These are phyloP conservation scores for Luperina nickerlii DNA, from an alignment of 2,888 invertebrate genomes.

Conservation along the genomic window DNA sequence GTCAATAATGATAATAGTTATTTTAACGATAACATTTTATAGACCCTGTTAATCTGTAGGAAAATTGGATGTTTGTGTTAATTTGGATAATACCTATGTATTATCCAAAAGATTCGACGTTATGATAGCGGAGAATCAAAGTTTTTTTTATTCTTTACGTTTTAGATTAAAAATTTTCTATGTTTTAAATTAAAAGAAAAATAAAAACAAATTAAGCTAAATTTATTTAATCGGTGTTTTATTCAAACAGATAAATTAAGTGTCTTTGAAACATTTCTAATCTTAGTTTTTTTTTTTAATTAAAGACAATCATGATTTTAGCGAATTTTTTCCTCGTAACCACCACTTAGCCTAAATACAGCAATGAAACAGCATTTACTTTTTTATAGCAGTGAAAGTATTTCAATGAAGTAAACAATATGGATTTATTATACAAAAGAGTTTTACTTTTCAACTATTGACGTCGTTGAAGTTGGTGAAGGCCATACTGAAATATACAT, in stretches of 20 bases:
- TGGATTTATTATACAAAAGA: constrained; percentile 53
- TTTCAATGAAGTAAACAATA: constrained; percentile 52
- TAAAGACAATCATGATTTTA: constrained; percentile 15
- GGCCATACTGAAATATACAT: neutral
- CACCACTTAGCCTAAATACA: constrained; percentile 38
- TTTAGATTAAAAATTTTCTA: neutral
- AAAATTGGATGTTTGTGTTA: constrained; percentile 34
- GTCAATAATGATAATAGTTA: constrained; percentile 42
- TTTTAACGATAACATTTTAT: constrained; percentile 18
- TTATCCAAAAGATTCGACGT: constrained; percentile 11
- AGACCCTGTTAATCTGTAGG: constrained; percentile 10
- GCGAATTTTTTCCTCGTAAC: constrained; percentile 10
- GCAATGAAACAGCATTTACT: constrained; percentile 47
- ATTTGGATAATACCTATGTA: constrained; percentile 14
- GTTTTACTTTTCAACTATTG: constrained; percentile 24
- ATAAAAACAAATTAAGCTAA: too few species aligned
- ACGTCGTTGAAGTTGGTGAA: neutral
- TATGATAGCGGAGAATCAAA: constrained; percentile 33
- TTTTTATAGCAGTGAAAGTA: constrained; percentile 57
- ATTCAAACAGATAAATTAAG: neutral
- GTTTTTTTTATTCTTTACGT: neutral
- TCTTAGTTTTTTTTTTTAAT: constrained; percentile 18
- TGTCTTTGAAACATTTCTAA: neutral
- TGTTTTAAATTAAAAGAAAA: neutral
- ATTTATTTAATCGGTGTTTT: neutral